A percentile compares a stretch with the other conserved stretches of the same genome.
phyloP scores from a whole-genome alignment of 2,113 vertebrate genomes.

The Delphinus delphis region DNA sequence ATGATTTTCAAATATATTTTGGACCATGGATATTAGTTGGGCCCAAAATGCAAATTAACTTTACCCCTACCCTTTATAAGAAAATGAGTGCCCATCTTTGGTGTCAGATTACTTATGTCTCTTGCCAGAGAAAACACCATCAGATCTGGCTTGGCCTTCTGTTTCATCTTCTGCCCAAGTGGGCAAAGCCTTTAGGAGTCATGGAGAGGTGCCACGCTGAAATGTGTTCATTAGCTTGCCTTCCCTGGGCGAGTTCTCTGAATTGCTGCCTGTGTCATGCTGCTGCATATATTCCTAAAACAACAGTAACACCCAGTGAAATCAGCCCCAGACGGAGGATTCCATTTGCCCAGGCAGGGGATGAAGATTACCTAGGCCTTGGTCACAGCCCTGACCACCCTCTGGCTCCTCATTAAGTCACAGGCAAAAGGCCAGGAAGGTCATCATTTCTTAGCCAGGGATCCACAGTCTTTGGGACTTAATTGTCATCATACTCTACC shows the following conservation, averaged over 20 bases:
- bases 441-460: slow-evolving; percentile 11
- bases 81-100: slow-evolving; percentile 6
- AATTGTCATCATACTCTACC: background rate
- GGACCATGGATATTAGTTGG: background rate
- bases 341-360: background rate
- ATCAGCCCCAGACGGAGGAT: background rate
- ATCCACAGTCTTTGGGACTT: background rate
- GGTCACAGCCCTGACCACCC: background rate
- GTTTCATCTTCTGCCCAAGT: slow-evolving; percentile 31
- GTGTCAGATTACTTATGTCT: background rate
- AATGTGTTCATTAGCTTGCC: slow-evolving; percentile 45
- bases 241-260: background rate
- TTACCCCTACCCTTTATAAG: background rate
- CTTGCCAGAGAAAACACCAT: slow-evolving; percentile 23
- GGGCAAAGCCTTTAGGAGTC: slow-evolving; percentile 8
- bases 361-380: background rate
- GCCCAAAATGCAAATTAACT: slow-evolving; percentile 6
- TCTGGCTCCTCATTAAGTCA: background rate
- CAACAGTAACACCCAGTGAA: background rate
- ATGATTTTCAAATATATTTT: slow-evolving; percentile 7
- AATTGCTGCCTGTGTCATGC: background rate
- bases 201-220: slow-evolving; percentile 28
- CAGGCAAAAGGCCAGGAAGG: slow-evolving; percentile 33
- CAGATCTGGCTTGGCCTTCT: background rate
- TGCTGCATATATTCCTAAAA: background rate